Evolutionary conservation across 2,888 invertebrate genomes (phyloP), one percentile per base, ranked within the genome.

Genomic region (Mayetiola destructor): DNA sequence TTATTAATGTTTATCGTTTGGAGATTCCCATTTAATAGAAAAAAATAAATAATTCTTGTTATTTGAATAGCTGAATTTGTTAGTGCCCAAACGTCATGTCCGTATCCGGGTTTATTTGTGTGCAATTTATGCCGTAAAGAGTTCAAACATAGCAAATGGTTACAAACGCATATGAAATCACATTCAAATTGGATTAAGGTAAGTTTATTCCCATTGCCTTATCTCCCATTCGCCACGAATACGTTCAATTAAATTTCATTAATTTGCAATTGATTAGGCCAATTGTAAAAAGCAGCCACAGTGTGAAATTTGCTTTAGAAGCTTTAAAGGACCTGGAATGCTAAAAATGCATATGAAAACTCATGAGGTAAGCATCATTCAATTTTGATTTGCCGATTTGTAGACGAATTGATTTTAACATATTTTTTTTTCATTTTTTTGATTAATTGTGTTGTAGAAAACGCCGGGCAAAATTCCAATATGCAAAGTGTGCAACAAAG

Each of bases 271-370:
- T 3, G 59, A 59, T 36, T 63, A 74, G 63, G 80, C 80, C 0
- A 80, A 80, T 61, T 80, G 80, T 66, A 80, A 80, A 70, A 80
- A 80, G 64, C 80, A 79, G 21, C 80, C 80, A 1, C 77, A 77
- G 69, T 80, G 80, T 64, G 73, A 74, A 16, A 76, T 80, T 48
- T 80, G 80, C 60, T 72, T 76, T 36, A 74, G 80, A 66, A 77
- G 78, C 59, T 80, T 80, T 62, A 80, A 80, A 74, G 80, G 80
- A 8, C 80, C 80, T 0, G 80, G 80, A 16, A 80, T 80, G 80
- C 66, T 80, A 32, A 78, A 79, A 63, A 80, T 80, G 79, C 80
- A 80, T 64, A 80, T 80, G 80, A 76, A 80, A 10, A 80, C 80
- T 0, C 80, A 80, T 67, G 77, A 78, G 61, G 65, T 65, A 62